These are phyloP conservation scores for Gonioctena quinquepunctata DNA, from an alignment of 1,140 invertebrate genomes.

Conservation along the genomic window DNA sequence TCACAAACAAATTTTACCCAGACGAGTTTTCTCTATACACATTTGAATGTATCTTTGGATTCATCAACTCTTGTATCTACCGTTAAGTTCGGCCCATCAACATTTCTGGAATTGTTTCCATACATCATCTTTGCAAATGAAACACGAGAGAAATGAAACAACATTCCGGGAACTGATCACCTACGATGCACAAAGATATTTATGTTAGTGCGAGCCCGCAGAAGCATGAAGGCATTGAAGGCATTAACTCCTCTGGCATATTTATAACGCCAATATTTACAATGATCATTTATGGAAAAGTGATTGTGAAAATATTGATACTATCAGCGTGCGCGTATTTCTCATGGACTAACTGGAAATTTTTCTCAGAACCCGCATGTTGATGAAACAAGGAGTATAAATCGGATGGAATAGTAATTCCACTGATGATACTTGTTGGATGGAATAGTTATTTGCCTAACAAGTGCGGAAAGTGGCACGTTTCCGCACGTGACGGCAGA, in stretches of 20 bases:
- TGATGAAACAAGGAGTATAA: no score
- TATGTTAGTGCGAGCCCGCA: neutral
- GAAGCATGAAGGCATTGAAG: neutral
- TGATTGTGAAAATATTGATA: neutral
- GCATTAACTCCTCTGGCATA: conserved; percentile 5
- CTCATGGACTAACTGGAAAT: neutral
- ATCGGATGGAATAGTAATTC: no score
- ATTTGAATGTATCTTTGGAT: no score
- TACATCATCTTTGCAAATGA: neutral
- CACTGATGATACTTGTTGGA: no score
- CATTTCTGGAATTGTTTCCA: neutral
- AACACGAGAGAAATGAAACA: neutral
- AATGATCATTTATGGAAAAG: conserved; percentile 6
- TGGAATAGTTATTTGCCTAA: no score
- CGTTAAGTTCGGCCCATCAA: neutral
- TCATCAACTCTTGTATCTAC: neutral
- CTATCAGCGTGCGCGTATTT: neutral
- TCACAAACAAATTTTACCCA: no score
- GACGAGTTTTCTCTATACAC: no score
- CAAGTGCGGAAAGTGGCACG: no score
- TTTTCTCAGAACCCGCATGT: neutral
- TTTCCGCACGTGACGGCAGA: no score
- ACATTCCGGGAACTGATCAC: neutral
- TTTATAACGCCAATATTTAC: conserved; percentile 14
- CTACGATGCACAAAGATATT: neutral